Conservation (phyloP, 2,797 vertebrate genomes). For the Acanthis flammea region DNA sequence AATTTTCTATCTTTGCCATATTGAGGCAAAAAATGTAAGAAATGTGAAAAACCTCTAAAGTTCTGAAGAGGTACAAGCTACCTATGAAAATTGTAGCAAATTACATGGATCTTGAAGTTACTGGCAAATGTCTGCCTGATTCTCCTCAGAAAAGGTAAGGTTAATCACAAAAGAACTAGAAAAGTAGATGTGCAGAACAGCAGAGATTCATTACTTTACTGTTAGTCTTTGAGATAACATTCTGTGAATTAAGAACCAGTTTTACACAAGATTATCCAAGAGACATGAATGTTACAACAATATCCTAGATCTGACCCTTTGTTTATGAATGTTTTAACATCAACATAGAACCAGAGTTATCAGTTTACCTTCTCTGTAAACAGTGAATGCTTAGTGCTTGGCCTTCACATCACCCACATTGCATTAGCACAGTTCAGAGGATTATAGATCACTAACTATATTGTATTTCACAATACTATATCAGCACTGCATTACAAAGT, state of each 20-base stretch:
- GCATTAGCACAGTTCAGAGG: background rate
- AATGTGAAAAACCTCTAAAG: background rate
- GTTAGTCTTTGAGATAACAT: background rate
- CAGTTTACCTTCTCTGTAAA: background rate
- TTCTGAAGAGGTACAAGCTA: background rate
- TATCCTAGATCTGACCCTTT: background rate
- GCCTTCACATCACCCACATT: background rate
- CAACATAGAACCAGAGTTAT: background rate
- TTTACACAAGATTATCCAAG: background rate
- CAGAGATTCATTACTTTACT: background rate
- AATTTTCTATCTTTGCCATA: background rate
- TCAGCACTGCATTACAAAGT: background rate
- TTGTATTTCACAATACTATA: background rate
- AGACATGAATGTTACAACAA: rapidly evolving
- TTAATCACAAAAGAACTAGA: background rate
- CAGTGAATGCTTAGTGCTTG: background rate
- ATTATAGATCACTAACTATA: background rate
- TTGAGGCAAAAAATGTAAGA: background rate
- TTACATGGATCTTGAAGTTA: background rate
- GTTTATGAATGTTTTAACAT: background rate
- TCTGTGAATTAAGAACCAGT: background rate
- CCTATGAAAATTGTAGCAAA: background rate
- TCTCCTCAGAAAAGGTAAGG: background rate
- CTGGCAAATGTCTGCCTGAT: background rate
- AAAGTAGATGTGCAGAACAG: background rate